Percentiles rank a stretch among this genome's conserved stretches.
These are phyloP conservation scores for Pocillopora verrucosa DNA, from an alignment of 64 coral and sea anemone species.

Conservation along the genomic window DNA sequence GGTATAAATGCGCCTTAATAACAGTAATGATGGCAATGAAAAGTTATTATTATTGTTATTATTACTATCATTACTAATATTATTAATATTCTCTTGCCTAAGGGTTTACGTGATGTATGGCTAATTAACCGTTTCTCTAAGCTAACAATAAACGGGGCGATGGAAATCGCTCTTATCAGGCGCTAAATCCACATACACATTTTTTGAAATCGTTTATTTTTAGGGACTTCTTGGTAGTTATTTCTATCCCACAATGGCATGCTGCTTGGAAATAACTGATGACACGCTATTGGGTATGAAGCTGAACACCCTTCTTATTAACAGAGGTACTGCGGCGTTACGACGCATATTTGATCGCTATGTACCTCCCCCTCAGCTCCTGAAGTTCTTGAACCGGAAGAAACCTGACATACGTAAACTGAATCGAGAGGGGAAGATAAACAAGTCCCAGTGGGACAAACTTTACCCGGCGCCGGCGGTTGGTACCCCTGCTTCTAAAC, in stretches of 20 bases:
- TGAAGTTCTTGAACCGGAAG: not conserved
- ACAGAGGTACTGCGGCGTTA: slow-evolving; percentile 43
- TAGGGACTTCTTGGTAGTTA: too few species aligned
- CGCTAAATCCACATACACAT: too few species aligned
- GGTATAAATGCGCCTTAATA: too few species aligned
- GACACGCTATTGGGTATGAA: slow-evolving; percentile 1
- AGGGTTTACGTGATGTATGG: too few species aligned
- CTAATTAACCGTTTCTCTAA: too few species aligned
- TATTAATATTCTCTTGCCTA: too few species aligned
- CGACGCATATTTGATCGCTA: slow-evolving; percentile 7
- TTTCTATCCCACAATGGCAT: not conserved
- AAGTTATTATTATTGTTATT: too few species aligned
- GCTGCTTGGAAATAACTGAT: not conserved
- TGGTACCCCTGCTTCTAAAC: not conserved
- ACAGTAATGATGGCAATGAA: too few species aligned
- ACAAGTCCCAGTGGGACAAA: slow-evolving; percentile 64
- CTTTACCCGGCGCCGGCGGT: slow-evolving; percentile 31
- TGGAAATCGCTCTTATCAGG: too few species aligned
- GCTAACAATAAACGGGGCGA: too few species aligned
- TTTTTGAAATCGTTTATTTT: too few species aligned
- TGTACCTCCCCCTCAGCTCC: slow-evolving; percentile 7
- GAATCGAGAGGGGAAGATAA: slow-evolving; percentile 8
- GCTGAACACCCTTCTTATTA: slow-evolving; percentile 44
- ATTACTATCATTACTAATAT: too few species aligned
- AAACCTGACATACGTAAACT: slow-evolving; percentile 15